Evolutionary conservation across 2,888 invertebrate genomes (phyloP), one percentile per base, ranked within the genome.

Genomic region (Nemapogon koenigi): DNA sequence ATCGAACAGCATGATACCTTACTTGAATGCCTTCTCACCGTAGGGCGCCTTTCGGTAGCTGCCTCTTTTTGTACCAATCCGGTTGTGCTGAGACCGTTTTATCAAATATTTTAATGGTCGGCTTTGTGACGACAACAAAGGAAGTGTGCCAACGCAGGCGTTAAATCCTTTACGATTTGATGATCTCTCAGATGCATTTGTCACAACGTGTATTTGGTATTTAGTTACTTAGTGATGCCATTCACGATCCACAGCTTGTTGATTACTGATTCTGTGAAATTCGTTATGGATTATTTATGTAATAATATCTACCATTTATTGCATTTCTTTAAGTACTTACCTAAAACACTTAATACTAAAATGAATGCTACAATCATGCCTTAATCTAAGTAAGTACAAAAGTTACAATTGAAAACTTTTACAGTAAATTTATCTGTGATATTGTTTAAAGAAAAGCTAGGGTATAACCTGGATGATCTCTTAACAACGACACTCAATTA

Each of bases 121-220:
- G 71, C 72, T 69, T 76, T 76, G 72, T 75, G 61, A 55, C 57
- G 50, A 61, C 68, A 71, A 78, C 76, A 78, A 76, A 76, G 68
- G 73, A 64, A 78, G 72, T 66, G 72, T 72, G 79, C 71, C 64
- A 78, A 76, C 69, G 57, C 70, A 78, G 72, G 78, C 79, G 79
- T 80, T 76, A 80, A 80, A 80, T 80, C 79, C 79, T 72, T 76
- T 69, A 73, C 75, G 71, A 76, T 72, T 72, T 68, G 64, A 69
- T 66, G 72, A 62, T 61, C 69, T 67, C 28, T 27, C n/a, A 27
- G 62, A 59, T 65, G 65, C 63, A 66, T 70, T 72, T 73, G 73
- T 75, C 75, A 68, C 62, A 62, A 64, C 58, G 55, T 57, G 55
- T 55, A 50, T 56, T 14, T 11, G 17, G 14, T 31, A 31, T 31